Percentiles rank a stretch among this genome's conserved stretches.
These are phyloP conservation scores for Ascidia mentula DNA, from an alignment of 23 tunicate species.

Conservation along the genomic window DNA sequence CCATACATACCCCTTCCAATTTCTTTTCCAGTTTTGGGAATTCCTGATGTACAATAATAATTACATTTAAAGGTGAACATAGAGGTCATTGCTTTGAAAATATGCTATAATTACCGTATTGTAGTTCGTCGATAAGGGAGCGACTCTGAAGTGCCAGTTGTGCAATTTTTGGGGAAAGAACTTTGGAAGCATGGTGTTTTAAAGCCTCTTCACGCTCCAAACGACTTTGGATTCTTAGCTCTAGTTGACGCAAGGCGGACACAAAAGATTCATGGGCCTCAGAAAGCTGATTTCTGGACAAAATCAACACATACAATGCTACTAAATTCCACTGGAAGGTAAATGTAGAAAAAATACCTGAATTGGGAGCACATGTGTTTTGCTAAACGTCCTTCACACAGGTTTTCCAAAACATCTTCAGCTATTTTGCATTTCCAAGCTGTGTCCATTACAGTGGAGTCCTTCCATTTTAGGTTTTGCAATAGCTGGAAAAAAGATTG, in stretches of 20 bases:
- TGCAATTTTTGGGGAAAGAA: constrained; percentile 64
- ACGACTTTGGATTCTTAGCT: constrained; percentile 38
- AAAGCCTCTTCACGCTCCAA: constrained; percentile 45
- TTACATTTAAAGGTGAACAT: neutral
- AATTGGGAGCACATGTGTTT: constrained; percentile 50
- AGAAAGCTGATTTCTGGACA: constrained; percentile 28
- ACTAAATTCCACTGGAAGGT: too few species aligned
- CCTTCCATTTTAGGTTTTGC: constrained; percentile 27
- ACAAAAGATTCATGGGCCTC: constrained; percentile 61
- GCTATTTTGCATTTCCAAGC: constrained; percentile 55
- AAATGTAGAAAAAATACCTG: constrained; percentile 15
- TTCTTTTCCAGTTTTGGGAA: constrained; percentile 67
- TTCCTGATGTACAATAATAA: too few species aligned
- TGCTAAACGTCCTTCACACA: constrained; percentile 52
- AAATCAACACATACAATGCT: neutral
- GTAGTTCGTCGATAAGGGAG: constrained; percentile 57
- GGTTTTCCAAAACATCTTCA: constrained; percentile 22
- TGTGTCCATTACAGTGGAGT: constrained; percentile 36
- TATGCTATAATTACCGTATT: constrained; percentile 60
- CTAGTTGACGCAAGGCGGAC: constrained; percentile 42
- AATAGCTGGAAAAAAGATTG: constrained; percentile 2
- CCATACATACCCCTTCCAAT: constrained; percentile 88
- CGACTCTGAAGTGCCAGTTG: constrained; percentile 60
- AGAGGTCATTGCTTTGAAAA: neutral
- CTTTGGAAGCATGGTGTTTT: constrained; percentile 41